These are phyloP conservation scores for Eupithecia inturbata DNA, from an alignment of 2,888 invertebrate genomes.

Conservation along the genomic window DNA sequence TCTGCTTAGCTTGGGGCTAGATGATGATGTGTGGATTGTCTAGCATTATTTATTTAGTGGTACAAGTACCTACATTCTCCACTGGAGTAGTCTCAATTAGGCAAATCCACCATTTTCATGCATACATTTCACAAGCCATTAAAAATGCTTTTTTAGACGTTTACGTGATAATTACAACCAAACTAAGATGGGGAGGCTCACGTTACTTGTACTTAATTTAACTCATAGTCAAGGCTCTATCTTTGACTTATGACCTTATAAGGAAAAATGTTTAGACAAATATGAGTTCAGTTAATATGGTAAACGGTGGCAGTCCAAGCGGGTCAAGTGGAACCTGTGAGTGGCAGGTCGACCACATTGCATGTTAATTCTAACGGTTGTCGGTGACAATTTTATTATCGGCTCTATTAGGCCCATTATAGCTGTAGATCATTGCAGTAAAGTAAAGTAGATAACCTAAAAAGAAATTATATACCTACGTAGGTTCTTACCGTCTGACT, in stretches of 20 bases:
- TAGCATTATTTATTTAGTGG: no score
- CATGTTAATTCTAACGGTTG: conserved; percentile 7
- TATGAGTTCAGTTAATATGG: neutral
- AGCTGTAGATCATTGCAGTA: neutral
- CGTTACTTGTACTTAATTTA: neutral
- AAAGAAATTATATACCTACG: neutral
- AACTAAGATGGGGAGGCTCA: neutral
- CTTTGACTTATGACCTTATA: neutral
- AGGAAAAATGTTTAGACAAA: neutral
- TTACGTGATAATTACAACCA: neutral
- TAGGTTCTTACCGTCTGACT: no score
- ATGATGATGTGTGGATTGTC: no score
- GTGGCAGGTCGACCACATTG: conserved; percentile 6
- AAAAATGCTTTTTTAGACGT: neutral
- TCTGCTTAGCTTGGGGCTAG: no score
- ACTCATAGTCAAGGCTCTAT: neutral
- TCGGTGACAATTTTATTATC: neutral
- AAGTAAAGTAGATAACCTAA: neutral
- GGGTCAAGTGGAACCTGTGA: conserved; percentile 19
- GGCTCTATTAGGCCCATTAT: neutral
- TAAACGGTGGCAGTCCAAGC: conserved; percentile 5
- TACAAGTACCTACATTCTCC: no score
- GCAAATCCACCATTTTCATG: no score
- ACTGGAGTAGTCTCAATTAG: no score
- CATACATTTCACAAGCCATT: no score